A percentile compares a stretch with the other conserved stretches of the same genome.
phyloP scores from a whole-genome alignment of 2,113 vertebrate genomes.

The Poeciliopsis turrubarensis region DNA sequence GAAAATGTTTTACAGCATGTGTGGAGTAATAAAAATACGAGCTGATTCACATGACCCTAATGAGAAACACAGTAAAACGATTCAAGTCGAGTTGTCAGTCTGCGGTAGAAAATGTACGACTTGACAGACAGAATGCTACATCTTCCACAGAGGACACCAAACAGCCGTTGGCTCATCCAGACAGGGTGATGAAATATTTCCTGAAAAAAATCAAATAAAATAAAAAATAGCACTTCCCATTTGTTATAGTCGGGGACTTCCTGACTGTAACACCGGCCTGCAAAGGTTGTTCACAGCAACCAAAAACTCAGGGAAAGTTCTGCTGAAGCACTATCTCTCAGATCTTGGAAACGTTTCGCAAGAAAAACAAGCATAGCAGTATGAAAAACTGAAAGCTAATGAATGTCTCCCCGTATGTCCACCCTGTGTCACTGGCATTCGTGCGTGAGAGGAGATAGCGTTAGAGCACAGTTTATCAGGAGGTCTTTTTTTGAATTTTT shows the following conservation, averaged over 20 bases:
- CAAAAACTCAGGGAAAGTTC: not conserved
- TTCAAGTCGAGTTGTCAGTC: not conserved
- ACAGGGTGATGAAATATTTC: constrained; percentile 55
- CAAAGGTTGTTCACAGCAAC: constrained; percentile 10
- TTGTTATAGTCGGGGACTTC: constrained; percentile 40
- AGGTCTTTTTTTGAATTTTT: not conserved
- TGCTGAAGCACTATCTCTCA: not conserved
- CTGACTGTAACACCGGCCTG: constrained; percentile 33
- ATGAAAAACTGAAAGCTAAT: not conserved
- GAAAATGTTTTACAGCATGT: not conserved
- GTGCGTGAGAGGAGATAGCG: not conserved
- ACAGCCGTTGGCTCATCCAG: constrained; percentile 18
- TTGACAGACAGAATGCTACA: not conserved
- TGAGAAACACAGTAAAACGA: not conserved
- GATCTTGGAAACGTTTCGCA: not conserved
- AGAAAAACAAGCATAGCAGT: constrained; percentile 5
- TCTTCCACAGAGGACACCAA: constrained; percentile 7
- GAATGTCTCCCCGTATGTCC: not conserved
- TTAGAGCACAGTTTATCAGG: constrained; percentile 7
- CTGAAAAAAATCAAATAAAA: constrained; percentile 37
- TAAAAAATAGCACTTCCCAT: constrained; percentile 62
- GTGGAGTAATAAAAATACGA: not conserved
- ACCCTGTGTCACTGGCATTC: not conserved
- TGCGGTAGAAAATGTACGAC: not conserved
- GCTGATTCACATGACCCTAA: not conserved